Base-by-base conservation (phyloP, 2,888 invertebrate genomes). In the Pecten maximus region DNA sequence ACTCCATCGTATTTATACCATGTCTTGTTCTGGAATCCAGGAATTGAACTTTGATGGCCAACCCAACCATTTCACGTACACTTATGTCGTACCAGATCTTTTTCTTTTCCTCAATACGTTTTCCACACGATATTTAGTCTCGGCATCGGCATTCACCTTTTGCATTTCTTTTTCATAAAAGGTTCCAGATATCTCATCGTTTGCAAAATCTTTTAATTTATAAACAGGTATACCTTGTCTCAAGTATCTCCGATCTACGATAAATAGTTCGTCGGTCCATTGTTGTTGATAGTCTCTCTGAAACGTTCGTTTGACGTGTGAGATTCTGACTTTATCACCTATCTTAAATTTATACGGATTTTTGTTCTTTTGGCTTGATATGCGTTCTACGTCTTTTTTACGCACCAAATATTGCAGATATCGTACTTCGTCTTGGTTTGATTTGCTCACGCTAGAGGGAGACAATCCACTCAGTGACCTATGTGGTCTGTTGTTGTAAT, bases 191-290 rank as follows among this genome's bases (percentile, higher is more conserved):
- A 89, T 40, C 10, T 50, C 28, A 40, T 89, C 89, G 19, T 40
- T 40, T 15, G 23, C 28, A n/a, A 74, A 89, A 74, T 89, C 89
- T 39, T 74, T 74, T n/a, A 74, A 28, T 60, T 74, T 40, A 74
- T 89, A 89, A 1, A 89, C 89, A 3, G 74, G 74, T 40, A 74
- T 60, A 0, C n/a, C 23, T 40, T 90, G 23, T 89, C 90, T 88
- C 3, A 91, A 10, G 87, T 40, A 90, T 60, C 92, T 40, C 8
- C 86, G 40, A 8, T 54, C 35, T 40, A 91, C 90, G 89, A 87
- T 91, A 88, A 92, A 92, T 19, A 92, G 28, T 90, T 92, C 92
- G 8, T n/a, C 44, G 0, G 89, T 92, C 91, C 91, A 92, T 87
- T 92, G 91, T 50, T 91, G 91, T 40, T 92, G 90, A 74, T 92